phyloP scores from a whole-genome alignment of 2,888 invertebrate genomes.

The Ferrisia virgata region DNA sequence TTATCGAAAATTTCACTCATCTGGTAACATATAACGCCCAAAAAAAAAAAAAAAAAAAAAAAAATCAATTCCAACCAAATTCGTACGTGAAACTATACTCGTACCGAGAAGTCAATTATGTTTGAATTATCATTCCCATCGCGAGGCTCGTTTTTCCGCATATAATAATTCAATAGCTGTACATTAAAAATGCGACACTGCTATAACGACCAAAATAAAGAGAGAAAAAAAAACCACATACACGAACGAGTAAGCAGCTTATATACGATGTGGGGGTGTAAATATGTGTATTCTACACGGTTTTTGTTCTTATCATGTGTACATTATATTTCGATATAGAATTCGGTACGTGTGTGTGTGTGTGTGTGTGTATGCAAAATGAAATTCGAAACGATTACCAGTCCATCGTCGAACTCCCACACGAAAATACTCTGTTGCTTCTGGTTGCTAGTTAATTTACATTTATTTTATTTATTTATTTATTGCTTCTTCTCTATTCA shows the following conservation, averaged over 20 bases:
- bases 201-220: not conserved
- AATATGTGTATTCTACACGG: not conserved
- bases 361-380: not conserved
- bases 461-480: not conserved
- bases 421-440: not conserved
- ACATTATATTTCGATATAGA: too few relatives aligned
- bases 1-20: too few relatives aligned
- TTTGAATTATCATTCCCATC: conserved; percentile 35
- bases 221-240: not conserved
- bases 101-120: conserved; percentile 31
- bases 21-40: too few relatives aligned
- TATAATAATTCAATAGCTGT: conserved; percentile 2
- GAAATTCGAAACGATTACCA: not conserved
- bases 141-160: conserved; percentile 29
- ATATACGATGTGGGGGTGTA: not conserved
- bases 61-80: too few relatives aligned
- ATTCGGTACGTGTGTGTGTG: too few relatives aligned
- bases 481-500: not conserved
- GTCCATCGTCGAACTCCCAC: not conserved
- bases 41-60: too few relatives aligned
- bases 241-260: too few relatives aligned
- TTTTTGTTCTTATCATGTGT: not conserved
- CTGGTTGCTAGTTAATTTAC: not conserved
- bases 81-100: not conserved
- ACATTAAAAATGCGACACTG: not conserved